These are phyloP conservation scores for Apis laboriosa DNA, from an alignment of 1,140 invertebrate species.

Conservation along the genomic window DNA sequence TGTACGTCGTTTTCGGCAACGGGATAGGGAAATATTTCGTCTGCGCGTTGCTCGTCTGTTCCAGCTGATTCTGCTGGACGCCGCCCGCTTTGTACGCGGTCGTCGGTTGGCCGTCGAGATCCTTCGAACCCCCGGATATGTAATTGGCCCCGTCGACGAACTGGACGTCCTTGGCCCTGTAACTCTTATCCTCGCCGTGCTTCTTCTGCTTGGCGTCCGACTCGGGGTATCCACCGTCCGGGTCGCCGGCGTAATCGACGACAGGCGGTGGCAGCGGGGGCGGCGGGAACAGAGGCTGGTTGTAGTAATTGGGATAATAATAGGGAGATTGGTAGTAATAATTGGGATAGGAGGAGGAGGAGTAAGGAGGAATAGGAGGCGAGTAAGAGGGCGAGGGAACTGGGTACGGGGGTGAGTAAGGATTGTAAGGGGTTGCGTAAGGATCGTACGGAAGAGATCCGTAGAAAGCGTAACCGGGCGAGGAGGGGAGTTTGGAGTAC, in stretches of 20 bases:
- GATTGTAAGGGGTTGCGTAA: slow-evolving; percentile 59
- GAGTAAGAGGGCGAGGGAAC: slow-evolving; percentile 23
- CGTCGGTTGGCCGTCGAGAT: slow-evolving; percentile 72
- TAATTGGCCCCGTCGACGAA: slow-evolving; percentile 74
- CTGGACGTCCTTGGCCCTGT: slow-evolving; percentile 14
- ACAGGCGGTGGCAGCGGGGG: slow-evolving; percentile 25
- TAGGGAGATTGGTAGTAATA: slow-evolving; percentile 72
- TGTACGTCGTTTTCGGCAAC: slow-evolving; percentile 68
- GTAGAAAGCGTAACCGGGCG: neutral
- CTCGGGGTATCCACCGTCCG: slow-evolving; percentile 1
- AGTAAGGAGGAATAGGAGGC: slow-evolving; percentile 35
- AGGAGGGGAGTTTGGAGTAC: slow-evolving; percentile 55
- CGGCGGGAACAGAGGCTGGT: slow-evolving; percentile 66
- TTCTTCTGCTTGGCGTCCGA: slow-evolving; percentile 57
- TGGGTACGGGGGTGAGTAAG: slow-evolving; percentile 52
- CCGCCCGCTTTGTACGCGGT: slow-evolving; percentile 67
- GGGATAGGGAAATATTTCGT: slow-evolving; percentile 26
- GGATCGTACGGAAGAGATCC: neutral
- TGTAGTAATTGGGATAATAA: slow-evolving; percentile 72
- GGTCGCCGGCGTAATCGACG: slow-evolving; percentile 10
- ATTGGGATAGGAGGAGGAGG: slow-evolving; percentile 62
- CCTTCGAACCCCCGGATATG: slow-evolving; percentile 68
- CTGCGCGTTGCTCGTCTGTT: slow-evolving; percentile 49
- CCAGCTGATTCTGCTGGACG: slow-evolving; percentile 65
- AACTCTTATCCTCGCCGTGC: slow-evolving; percentile 32